Percentiles rank a stretch among this genome's conserved stretches.
Conservation (phyloP, 2,797 vertebrate genomes). For the Podarcis lilfordi region DNA sequence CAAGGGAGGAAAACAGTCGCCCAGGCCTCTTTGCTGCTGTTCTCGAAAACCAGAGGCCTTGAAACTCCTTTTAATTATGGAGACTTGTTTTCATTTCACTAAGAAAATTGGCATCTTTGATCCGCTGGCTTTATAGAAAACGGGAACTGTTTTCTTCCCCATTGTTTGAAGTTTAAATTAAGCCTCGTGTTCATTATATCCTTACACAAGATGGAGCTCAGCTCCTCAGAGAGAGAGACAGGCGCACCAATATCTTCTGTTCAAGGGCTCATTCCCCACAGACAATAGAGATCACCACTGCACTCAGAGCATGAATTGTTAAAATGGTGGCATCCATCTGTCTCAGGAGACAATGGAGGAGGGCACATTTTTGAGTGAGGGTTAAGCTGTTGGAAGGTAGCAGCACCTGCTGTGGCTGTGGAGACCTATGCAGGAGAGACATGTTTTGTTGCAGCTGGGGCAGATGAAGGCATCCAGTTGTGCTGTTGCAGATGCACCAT, state of each 20-base stretch:
- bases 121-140: conserved; percentile 43
- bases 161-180: conserved; percentile 71
- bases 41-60: conserved; percentile 58
- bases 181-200: conserved; percentile 57
- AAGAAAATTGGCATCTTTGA: conserved; percentile 58
- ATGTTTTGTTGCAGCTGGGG: too few species aligned
- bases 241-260: conserved; percentile 15
- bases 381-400: too few species aligned
- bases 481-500: too few species aligned
- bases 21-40: conserved; percentile 34
- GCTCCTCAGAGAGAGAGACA: conserved; percentile 52
- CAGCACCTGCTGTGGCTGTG: too few species aligned
- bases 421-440: too few species aligned
- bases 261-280: neutral
- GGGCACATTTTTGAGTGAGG: too few species aligned
- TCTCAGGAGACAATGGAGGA: too few species aligned
- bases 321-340: too few species aligned
- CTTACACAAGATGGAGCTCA: conserved; percentile 35
- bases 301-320: neutral
- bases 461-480: too few species aligned
- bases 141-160: conserved; percentile 47
- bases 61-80: conserved; percentile 59
- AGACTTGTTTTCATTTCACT: conserved; percentile 47
- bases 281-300: neutral
- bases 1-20: conserved; percentile 22